Evolutionary conservation across 2,797 vertebrate genomes (phyloP), one percentile per base, ranked within the genome.

Genomic region (Rallus crepitans): DNA sequence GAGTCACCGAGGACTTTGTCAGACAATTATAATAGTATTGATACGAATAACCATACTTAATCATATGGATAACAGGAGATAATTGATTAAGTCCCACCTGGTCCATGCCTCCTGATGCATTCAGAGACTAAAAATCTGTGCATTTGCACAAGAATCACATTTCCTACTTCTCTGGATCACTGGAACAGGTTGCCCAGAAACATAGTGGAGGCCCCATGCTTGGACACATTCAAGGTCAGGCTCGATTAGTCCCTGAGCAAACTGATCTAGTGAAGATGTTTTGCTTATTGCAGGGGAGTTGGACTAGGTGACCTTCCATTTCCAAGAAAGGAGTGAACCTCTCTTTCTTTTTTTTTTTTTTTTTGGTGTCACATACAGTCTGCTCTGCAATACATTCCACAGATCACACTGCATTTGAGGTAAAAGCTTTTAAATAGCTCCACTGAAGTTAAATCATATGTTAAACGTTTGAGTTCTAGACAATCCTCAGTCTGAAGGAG

Each of bases 351-450:
- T 45, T 6, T 3, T 8, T 48, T 27, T 5, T 12, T 61, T 40
- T 17, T 31, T n/a, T 23, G 5, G 39, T 33, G 5, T 52, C 33
- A 53, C 9, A 11, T 45, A 18, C 30, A 42, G 2, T 53, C 8
- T 53, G 15, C 2, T 83, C 12, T 50, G 2, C 15, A 35, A 5
- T 89, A 57, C 0, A 0, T 68, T 50, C 4, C 45, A 71, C 16
- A 5, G 7, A 56, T 11, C 11, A 4, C 8, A 42, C 9, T 48
- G 3, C 8, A n/a, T 60, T 69, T 82, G 35, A 52, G 19, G 39
- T 37, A 70, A 90, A 85, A 87, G 7, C 5, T n/a, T 90, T 84
- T 35, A 89, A 72, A 50, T 18, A 65, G 4, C 2, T 84, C 5
- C 14, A 10, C 48, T 81, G n/a, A 79, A 50, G 86, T 57, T 33